phyloP scores from a whole-genome alignment of 2,888 invertebrate species.

The Acrocyrtus sp. region DNA sequence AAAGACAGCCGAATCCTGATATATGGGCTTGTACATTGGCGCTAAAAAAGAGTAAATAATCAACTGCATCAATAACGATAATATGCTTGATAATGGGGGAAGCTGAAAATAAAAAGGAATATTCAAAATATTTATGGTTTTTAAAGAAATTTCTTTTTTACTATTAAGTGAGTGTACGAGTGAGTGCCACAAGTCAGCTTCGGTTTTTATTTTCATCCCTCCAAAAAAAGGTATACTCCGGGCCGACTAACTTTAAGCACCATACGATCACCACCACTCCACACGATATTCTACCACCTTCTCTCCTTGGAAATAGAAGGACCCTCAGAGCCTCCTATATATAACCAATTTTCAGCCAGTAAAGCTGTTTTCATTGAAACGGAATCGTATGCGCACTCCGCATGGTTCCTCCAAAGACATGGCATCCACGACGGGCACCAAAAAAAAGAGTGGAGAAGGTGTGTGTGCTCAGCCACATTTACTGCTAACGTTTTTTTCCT shows the following conservation, averaged over 20 bases:
- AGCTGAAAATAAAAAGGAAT: constrained; percentile 15
- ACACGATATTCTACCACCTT: not conserved
- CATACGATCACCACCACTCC: constrained; percentile 11
- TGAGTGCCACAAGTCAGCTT: constrained; percentile 28
- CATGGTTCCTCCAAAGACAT: constrained; percentile 38
- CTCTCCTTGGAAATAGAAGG: not conserved
- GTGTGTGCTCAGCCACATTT: constrained; percentile 15
- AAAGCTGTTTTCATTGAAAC: constrained; percentile 38
- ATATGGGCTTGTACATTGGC: not conserved
- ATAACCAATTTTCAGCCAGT: too few species aligned
- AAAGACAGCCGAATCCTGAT: not conserved
- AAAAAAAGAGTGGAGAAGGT: too few species aligned
- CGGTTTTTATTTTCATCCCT: constrained; percentile 21
- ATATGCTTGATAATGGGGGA: constrained; percentile 15
- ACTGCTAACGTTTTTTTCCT: constrained; percentile 42
- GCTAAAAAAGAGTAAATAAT: constrained; percentile 33
- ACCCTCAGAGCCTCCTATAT: not conserved
- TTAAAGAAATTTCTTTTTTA: not conserved
- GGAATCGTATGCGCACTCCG: constrained; percentile 37
- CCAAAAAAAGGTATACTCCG: not conserved
- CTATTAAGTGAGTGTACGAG: not conserved
- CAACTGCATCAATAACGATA: not conserved
- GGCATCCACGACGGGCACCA: constrained; percentile 9
- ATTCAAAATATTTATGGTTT: constrained; percentile 46
- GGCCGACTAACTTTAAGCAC: constrained; percentile 1